Conservation (phyloP, 2,888 invertebrate species). For the Holacanthella duospinosa region DNA sequence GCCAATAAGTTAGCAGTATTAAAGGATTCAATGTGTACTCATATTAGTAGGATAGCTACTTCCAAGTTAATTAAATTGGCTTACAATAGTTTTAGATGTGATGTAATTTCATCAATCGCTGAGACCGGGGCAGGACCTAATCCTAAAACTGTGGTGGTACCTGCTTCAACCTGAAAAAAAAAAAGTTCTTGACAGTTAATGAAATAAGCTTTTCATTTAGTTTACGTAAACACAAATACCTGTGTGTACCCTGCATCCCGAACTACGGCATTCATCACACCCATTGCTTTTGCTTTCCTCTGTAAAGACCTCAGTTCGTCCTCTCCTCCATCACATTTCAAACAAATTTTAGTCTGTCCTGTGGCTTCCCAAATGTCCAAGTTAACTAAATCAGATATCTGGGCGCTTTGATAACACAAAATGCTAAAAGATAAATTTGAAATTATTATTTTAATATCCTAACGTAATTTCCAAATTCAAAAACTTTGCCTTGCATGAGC, state of each 20-base stretch:
- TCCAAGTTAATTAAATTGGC: too few relatives aligned
- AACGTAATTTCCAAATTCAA: too few relatives aligned
- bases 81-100: conserved; percentile 75
- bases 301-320: conserved; percentile 58
- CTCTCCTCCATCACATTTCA: conserved; percentile 62
- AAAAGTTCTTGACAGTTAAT: not conserved
- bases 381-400: conserved; percentile 51
- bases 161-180: conserved; percentile 63
- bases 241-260: conserved; percentile 80
- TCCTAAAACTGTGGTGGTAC: conserved; percentile 79
- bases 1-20: too few relatives aligned
- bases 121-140: conserved; percentile 79
- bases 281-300: conserved; percentile 56
- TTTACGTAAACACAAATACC: conserved; percentile 14
- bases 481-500: too few relatives aligned
- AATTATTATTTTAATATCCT: too few relatives aligned
- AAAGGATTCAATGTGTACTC: too few relatives aligned
- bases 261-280: conserved; percentile 63
- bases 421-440: too few relatives aligned
- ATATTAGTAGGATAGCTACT: too few relatives aligned
- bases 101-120: conserved; percentile 69
- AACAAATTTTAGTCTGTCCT: conserved; percentile 79
- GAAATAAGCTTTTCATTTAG: not conserved
- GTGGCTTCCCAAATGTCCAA: conserved; percentile 56
- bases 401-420: conserved; percentile 64